phyloP scores from a whole-genome alignment of 2,113 vertebrate species.

The Scomber japonicus region DNA sequence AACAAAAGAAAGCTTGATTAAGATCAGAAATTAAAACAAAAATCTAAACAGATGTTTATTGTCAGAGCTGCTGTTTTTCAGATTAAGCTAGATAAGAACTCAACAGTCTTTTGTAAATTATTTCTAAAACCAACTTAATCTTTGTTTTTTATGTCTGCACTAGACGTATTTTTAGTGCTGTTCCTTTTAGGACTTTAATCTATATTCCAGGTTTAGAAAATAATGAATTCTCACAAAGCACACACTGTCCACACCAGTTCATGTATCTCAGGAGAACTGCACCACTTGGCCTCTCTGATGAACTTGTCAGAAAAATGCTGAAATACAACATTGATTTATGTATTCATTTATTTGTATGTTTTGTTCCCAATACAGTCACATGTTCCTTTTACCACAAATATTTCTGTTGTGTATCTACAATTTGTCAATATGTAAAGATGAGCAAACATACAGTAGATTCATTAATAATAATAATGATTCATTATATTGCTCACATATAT shows the following conservation, averaged over 20 bases:
- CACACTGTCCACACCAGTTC: conserved; percentile 19
- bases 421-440: not conserved
- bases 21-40: conserved; percentile 12
- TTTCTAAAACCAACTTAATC: conserved; percentile 19
- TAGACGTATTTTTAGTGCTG: conserved; percentile 1
- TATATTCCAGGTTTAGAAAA: conserved; percentile 32
- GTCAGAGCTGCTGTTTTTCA: conserved; percentile 28
- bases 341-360: not conserved
- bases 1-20: conserved; percentile 19
- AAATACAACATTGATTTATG: conserved; percentile 12
- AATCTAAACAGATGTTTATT: not conserved
- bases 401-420: not conserved
- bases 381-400: not conserved
- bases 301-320: conserved; percentile 56
- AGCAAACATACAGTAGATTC: not conserved
- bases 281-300: conserved; percentile 41
- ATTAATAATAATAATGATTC: not conserved
- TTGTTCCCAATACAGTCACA: not conserved
- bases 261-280: conserved; percentile 35
- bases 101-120: conserved; percentile 14
- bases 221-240: conserved; percentile 35
- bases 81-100: not conserved
- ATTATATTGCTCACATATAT: not conserved
- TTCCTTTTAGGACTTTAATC: conserved; percentile 36
- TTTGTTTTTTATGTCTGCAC: conserved; percentile 16